Evolutionary conservation across 92 coral and sea anemone genomes (phyloP), one percentile per base, ranked within the genome.

Genomic region (Palythoa caribaeorum): DNA sequence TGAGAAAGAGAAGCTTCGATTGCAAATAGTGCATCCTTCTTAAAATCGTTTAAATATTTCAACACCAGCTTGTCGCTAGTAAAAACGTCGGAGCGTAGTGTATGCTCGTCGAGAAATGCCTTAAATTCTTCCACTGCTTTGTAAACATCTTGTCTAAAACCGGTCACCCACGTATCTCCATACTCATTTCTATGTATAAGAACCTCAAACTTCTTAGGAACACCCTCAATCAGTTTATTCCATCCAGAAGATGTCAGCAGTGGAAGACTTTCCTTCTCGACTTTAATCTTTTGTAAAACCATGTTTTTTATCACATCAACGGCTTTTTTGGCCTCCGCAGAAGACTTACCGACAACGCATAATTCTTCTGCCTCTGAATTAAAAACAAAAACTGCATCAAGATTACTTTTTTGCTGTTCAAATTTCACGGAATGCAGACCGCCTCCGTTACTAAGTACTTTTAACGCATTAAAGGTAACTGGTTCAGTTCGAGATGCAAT

Each of bases 121-220:
- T 76, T 40, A 60, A 95, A 73, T 73, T 60, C 77, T 66, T 90
- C 88, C 68, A 89, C 40, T 7, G 90, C 93, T 20, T 80, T 85
- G 2, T 47, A 11, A 1, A 95, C 98, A 38, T 92, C 91, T 44
- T 89, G 90, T 38, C 83, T 80, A 21, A 90, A 88, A 2, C 98
- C 98, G 14, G 83, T 88, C n/a, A 94, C 84, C 90, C 90, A 91
- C 2, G 94, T 93, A 60, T 93, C 98, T n/a, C 74, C 78, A 87
- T 62, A 89, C 38, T 84, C 76, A 72, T 92, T 89, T 44, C 83
- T 77, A 63, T 77, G 88, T 5, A 89, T 80, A 60, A 85, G 71
- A 1, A 93, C 91, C 5, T 79, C 76, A 16, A 84, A 78, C 6
- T 17, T 63, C 2, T 35, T 40, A 19, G 83, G 76, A 36, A 91